Base-by-base conservation (phyloP, 64 coral and sea anemone genomes). In the Montipora cactus region DNA sequence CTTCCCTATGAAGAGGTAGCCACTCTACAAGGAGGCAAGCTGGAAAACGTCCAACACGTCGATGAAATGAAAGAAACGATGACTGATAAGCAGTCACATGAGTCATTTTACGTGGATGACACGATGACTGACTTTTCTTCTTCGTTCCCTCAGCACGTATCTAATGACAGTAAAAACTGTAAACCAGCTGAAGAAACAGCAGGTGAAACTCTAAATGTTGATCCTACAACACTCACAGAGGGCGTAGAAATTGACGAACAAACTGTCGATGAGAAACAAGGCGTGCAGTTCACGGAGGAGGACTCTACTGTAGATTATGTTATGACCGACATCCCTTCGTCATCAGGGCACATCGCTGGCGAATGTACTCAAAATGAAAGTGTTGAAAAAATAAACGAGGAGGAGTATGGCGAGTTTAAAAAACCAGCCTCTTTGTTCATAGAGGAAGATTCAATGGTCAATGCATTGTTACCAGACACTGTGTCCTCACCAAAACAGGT, bases 1-100 rank as follows among this genome's bases (percentile, higher is more conserved):
- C n/a, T 22, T 67, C 72, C n/a, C 21, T 76, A 91, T 77, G 88
- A 96, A 50, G 83, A 81, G 9, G 80, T 68, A 20, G 75, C 78
- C 20, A 62, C 49, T 83, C 14, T 2, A 14, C 75, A 55, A 11
- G n/a, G n/a, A 51, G 81, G 87, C n/a, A 61, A 64, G 21, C 7
- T 66, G 49, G 5, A 83, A 18, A 76, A 93, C 61, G 53, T 49
- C 8, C 53, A 21, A 2, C 19, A 14, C 5, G 12, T 64, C 58
- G 23, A 76, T 9, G 59, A 79, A 22, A 44, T 62, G 3, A 16
- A 70, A 59, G 21, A 72, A 3, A 22, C 48, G 57, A 9, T 15
- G 48, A 14, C 52, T 16, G 90, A 85, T 3, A 75, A 78, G 20
- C 13, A 23, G 50, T 7, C 80, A 20, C 25, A 14, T 16, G 58